Evolutionary conservation across 2,888 invertebrate genomes (phyloP), one percentile per base, ranked within the genome.

Genomic region (Pteria penguin): DNA sequence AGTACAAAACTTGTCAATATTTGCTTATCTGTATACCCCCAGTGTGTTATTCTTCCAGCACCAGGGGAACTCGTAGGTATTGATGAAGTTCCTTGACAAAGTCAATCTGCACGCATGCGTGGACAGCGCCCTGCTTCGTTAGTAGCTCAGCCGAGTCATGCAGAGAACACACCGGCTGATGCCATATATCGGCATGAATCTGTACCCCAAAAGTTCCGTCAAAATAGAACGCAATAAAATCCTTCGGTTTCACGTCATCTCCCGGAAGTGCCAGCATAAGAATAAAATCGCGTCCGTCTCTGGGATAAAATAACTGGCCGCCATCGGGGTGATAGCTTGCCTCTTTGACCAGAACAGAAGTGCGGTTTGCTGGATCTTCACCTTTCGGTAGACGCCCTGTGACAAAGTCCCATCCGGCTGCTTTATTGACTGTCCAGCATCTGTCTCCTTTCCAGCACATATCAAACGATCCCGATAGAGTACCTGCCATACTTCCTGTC

Each of bases 131-230:
- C 54, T 84, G 83, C 36, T 84, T 84, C 36, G 70, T 78, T 1
- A 72, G 29, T 63, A 83, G 81, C 8, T 66, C 58, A 1, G 80
- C 76, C 27, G 68, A 57, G 32, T 84, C 76, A 1, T 67, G 54
- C 1, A 82, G 32, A n/a, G 83, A 76, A 57, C 78, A 83, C 29
- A 84, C 57, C 0, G 81, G 75, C 57, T 84, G 83, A 61, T 85
- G 84, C 85, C 85, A 85, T 0, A 85, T 72, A 14, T 76, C 63
- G 1, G 85, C 69, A 26, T 78, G 66, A 22, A 82, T 81, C 52
- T 85, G 84, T 8, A 84, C 60, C 8, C 85, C 85, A 60, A 78
- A 85, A 2, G 67, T 77, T 5, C 85, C 85, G 74, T 85, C 85
- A 58, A 78, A 82, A 57, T 85, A 85, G 70, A 83, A 84, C 0